Percentiles rank a stretch among this genome's conserved stretches.
phyloP scores from a whole-genome alignment of 2,888 invertebrate species.

The Tridacna crocea region DNA sequence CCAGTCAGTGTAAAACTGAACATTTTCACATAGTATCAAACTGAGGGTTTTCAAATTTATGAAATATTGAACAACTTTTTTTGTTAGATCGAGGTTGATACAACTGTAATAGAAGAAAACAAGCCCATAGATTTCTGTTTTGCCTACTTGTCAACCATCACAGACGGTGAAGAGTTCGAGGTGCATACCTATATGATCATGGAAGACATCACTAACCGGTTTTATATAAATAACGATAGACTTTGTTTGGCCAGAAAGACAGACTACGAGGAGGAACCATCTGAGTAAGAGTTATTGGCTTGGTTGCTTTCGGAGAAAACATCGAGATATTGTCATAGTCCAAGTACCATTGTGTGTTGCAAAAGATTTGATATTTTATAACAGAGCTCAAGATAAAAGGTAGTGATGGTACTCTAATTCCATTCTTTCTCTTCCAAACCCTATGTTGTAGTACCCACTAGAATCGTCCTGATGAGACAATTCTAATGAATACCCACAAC shows the following conservation, averaged over 20 bases:
- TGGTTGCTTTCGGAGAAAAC: too few relatives aligned
- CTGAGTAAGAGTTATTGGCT: conserved; percentile 42
- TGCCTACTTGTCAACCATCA: conserved; percentile 60
- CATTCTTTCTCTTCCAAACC: too few relatives aligned
- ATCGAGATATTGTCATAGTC: too few relatives aligned
- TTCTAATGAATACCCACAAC: too few relatives aligned
- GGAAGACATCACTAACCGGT: conserved; percentile 51
- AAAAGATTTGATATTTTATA: too few relatives aligned
- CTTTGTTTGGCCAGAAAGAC: conserved; percentile 59
- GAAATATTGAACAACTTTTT: not conserved
- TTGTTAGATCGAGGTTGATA: conserved; percentile 59
- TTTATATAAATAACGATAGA: conserved; percentile 51
- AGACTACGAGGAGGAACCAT: conserved; percentile 63
- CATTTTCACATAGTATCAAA: too few relatives aligned
- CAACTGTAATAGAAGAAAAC: conserved; percentile 60
- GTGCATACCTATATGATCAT: conserved; percentile 61
- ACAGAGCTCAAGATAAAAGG: too few relatives aligned
- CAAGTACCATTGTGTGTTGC: too few relatives aligned
- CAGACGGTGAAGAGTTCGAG: conserved; percentile 64
- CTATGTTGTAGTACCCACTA: too few relatives aligned
- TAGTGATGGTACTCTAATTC: too few relatives aligned
- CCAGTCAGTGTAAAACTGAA: too few relatives aligned
- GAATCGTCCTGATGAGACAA: too few relatives aligned
- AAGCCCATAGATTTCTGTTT: conserved; percentile 58
- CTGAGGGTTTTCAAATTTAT: not conserved